Evolutionary conservation across 2,888 invertebrate genomes (phyloP).

Genomic region (Pseudococcus longispinus): DNA sequence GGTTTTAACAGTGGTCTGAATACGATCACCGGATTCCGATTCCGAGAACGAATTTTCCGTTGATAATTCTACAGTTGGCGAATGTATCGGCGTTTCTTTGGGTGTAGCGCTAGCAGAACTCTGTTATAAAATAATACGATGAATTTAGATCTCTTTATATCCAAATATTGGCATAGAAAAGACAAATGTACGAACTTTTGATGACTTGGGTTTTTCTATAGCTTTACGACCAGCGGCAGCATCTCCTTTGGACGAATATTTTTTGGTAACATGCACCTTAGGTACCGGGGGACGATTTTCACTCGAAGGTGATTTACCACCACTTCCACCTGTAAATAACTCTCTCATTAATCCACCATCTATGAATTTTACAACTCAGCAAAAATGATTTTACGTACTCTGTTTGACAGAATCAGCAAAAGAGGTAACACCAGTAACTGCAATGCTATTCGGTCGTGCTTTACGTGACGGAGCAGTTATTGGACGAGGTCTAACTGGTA

Average conservation of each 20-base stretch:
- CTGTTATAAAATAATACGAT: slow-evolving; percentile 53
- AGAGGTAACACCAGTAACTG: slow-evolving; percentile 77
- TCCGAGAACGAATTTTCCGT: slow-evolving; percentile 46
- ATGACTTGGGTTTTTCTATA: slow-evolving; percentile 60
- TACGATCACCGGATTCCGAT: slow-evolving; percentile 50
- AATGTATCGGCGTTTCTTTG: slow-evolving; percentile 68
- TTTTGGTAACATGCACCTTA: slow-evolving; percentile 65
- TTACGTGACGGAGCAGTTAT: slow-evolving; percentile 70
- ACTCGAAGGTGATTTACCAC: slow-evolving; percentile 59
- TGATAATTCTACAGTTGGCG: slow-evolving; percentile 65
- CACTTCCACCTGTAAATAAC: slow-evolving; percentile 10
- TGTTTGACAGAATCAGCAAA: slow-evolving; percentile 44
- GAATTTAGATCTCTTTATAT: no score
- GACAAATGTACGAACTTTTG: slow-evolving; percentile 43
- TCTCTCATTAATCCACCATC: background rate
- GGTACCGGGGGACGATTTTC: slow-evolving; percentile 72
- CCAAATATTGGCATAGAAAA: background rate
- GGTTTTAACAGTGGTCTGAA: slow-evolving; percentile 15
- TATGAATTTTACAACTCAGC: background rate
- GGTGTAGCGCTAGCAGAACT: slow-evolving; percentile 63
- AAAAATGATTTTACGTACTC: slow-evolving; percentile 17
- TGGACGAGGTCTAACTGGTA: slow-evolving; percentile 69
- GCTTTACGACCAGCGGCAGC: slow-evolving; percentile 54
- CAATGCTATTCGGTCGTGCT: slow-evolving; percentile 82
- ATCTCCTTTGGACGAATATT: slow-evolving; percentile 62